These are phyloP conservation scores for Sardina pilchardus DNA, from an alignment of 2,113 vertebrate species.

Conservation along the genomic window DNA sequence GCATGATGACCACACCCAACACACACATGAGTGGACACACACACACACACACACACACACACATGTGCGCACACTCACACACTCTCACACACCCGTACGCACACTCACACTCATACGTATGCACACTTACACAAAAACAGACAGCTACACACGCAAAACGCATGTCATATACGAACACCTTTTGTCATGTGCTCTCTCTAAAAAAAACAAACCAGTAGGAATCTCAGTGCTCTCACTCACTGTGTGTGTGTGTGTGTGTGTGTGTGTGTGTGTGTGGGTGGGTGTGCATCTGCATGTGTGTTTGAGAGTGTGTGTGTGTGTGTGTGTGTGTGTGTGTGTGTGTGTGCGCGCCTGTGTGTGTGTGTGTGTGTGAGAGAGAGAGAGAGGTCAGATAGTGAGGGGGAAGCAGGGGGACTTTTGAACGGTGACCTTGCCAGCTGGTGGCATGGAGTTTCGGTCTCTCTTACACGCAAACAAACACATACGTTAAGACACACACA, in stretches of 20 bases:
- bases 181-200: neutral
- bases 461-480: neutral
- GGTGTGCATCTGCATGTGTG: no score
- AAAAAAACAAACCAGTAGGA: neutral
- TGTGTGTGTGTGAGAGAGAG: neutral
- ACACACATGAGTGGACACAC: neutral
- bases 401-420: conserved; percentile 47
- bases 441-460: conserved; percentile 51
- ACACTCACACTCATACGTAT: neutral
- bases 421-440: conserved; percentile 61
- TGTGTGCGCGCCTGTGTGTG: no score
- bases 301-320: no score
- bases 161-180: neutral
- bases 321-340: no score
- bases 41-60: neutral
- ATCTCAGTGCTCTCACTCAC: no score
- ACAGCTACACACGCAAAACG: neutral
- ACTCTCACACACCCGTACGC: no score
- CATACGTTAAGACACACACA: conserved; percentile 25
- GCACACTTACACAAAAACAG: neutral
- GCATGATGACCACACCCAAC: neutral
- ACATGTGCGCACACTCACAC: neutral
- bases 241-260: no score
- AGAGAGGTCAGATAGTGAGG: conserved; percentile 15
- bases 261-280: no score